These are phyloP conservation scores for Trichomalopsis sarcophagae DNA, from an alignment of 1,140 invertebrate genomes.

Conservation along the genomic window DNA sequence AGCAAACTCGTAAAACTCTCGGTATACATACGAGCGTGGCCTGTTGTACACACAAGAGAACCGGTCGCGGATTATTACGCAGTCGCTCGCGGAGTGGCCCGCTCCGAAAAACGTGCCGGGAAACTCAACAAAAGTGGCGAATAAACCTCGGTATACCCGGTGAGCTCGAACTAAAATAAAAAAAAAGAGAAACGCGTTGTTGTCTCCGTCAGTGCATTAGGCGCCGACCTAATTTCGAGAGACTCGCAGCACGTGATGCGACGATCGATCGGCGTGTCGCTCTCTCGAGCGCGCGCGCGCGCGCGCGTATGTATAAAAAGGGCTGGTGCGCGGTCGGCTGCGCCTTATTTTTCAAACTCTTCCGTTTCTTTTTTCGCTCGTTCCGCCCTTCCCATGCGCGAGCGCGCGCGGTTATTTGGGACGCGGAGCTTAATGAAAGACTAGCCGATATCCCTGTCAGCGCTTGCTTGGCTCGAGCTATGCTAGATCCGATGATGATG, in stretches of 20 bases:
- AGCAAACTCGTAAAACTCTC: background rate
- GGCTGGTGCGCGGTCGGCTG: background rate
- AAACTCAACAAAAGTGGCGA: too few species aligned
- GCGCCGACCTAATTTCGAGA: background rate
- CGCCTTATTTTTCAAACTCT: background rate
- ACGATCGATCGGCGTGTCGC: background rate
- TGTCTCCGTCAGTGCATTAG: background rate
- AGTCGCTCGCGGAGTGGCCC: too few species aligned
- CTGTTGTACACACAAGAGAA: too few species aligned
- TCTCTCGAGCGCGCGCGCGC: too few species aligned
- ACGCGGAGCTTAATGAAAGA: background rate
- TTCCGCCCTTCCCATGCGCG: background rate
- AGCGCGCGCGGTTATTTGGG: background rate
- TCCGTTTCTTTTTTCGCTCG: background rate
- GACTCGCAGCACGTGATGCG: background rate
- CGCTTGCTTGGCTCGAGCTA: conserved; percentile 1
- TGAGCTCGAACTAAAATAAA: too few species aligned
- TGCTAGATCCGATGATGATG: background rate
- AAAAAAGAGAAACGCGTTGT: background rate
- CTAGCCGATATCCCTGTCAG: background rate
- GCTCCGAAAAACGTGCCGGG: too few species aligned
- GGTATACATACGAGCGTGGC: background rate
- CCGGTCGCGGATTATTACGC: too few species aligned
- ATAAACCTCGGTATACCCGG: too few species aligned
- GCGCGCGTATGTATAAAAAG: background rate